These are phyloP conservation scores for Athene noctua DNA, from an alignment of 2,113 vertebrate species.

Conservation along the genomic window DNA sequence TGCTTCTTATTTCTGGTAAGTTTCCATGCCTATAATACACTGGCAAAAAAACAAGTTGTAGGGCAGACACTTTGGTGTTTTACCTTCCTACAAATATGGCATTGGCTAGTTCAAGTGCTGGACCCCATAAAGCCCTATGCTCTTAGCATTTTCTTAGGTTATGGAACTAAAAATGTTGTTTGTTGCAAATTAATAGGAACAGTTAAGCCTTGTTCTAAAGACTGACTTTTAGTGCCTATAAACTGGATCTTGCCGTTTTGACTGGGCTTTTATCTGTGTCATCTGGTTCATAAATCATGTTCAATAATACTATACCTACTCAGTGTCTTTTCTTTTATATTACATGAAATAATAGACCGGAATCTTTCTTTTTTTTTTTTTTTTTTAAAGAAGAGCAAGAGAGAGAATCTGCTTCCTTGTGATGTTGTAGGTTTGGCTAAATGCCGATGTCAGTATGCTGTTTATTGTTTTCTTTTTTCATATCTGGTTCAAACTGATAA, in stretches of 20 bases:
- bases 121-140: not conserved
- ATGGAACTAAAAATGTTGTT: not conserved
- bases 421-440: constrained; percentile 4
- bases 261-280: not conserved
- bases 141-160: not conserved
- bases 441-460: constrained; percentile 34
- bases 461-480: constrained; percentile 44
- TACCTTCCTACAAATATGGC: not conserved
- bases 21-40: not conserved
- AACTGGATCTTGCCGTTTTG: not conserved
- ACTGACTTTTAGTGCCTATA: not conserved
- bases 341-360: not conserved
- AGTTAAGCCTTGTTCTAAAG: not conserved
- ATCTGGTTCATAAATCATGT: not conserved
- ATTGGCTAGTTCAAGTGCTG: not conserved
- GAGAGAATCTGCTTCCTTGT: constrained; percentile 23
- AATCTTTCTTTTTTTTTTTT: not conserved
- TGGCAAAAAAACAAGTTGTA: not conserved
- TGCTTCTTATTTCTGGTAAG: not conserved
- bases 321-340: not conserved
- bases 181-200: not conserved
- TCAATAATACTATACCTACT: not conserved
- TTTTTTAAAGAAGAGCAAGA: not conserved
- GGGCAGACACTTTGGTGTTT: not conserved
- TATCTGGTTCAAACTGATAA: constrained; percentile 58